A percentile compares a stretch with the other conserved stretches of the same genome.
phyloP scores from a whole-genome alignment of 2,888 invertebrate species.

The Trichacis sp. region DNA sequence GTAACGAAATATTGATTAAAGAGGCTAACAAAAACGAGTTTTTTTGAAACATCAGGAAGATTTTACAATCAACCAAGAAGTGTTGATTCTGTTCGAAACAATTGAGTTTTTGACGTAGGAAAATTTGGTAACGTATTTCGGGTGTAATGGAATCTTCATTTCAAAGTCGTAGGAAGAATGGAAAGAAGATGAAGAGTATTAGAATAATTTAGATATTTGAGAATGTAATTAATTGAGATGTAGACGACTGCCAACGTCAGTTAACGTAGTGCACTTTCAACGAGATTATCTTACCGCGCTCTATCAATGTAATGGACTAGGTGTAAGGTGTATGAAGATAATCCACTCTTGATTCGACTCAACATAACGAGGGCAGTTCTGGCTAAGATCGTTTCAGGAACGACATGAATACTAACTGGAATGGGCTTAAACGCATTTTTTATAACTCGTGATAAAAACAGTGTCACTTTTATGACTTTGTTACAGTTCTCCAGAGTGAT shows the following conservation, averaged over 20 bases:
- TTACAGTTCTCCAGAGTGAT: too few species aligned
- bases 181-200: too few species aligned
- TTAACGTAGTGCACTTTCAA: slow-evolving; percentile 38
- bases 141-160: too few species aligned
- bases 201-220: slow-evolving; percentile 28
- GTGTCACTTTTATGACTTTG: not conserved
- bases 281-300: slow-evolving; percentile 41
- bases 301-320: slow-evolving; percentile 42
- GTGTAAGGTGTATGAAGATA: slow-evolving; percentile 38
- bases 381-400: slow-evolving; percentile 40
- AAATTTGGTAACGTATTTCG: too few species aligned
- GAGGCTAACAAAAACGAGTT: too few species aligned
- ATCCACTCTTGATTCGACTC: slow-evolving; percentile 42
- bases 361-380: slow-evolving; percentile 39
- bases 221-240: slow-evolving; percentile 38
- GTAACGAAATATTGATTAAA: too few species aligned
- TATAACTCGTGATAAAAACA: slow-evolving; percentile 13
- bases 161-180: too few species aligned
- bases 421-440: slow-evolving; percentile 38
- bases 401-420: slow-evolving; percentile 40
- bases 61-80: too few species aligned
- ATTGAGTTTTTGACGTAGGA: too few species aligned
- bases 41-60: too few species aligned
- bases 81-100: too few species aligned
- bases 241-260: slow-evolving; percentile 31